Conservation (phyloP, 2,113 vertebrate species). For the Galeopterus variegatus region DNA sequence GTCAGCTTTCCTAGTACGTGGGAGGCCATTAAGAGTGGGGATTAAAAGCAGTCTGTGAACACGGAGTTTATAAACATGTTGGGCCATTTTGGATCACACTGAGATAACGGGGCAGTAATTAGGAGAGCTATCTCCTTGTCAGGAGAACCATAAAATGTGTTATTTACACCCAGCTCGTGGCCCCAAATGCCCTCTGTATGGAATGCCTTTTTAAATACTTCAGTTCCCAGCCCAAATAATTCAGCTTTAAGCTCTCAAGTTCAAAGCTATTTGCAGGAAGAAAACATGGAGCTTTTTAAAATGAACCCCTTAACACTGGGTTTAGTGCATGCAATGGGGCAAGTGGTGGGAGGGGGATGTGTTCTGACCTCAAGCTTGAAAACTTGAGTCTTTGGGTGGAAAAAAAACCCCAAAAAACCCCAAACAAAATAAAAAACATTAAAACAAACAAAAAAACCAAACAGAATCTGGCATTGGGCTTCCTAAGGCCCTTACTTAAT, state of each 20-base stretch:
- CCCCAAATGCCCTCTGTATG: conserved; percentile 68
- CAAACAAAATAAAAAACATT: neutral
- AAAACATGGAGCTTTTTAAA: neutral
- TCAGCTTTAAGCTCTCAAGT: conserved; percentile 79
- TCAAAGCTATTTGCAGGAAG: conserved; percentile 65
- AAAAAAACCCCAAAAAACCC: neutral
- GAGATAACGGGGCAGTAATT: neutral
- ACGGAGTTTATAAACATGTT: neutral
- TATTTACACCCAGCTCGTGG: conserved; percentile 80
- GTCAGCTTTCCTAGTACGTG: neutral
- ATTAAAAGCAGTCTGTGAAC: neutral
- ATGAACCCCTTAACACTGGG: neutral
- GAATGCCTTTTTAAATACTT: conserved; percentile 74
- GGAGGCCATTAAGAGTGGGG: neutral
- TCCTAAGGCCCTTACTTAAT: neutral
- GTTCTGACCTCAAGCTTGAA: neutral
- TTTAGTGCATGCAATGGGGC: neutral
- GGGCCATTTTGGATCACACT: rapidly evolving
- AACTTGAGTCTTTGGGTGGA: neutral
- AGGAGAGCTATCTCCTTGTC: conserved; percentile 57
- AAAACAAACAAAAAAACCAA: neutral
- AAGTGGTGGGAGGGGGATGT: neutral
- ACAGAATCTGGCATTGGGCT: neutral
- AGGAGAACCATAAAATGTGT: conserved; percentile 50
- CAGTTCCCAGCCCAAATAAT: conserved; percentile 65